Base-by-base conservation (phyloP, 2,113 vertebrate genomes). In the Oncorhynchus mykiss region DNA sequence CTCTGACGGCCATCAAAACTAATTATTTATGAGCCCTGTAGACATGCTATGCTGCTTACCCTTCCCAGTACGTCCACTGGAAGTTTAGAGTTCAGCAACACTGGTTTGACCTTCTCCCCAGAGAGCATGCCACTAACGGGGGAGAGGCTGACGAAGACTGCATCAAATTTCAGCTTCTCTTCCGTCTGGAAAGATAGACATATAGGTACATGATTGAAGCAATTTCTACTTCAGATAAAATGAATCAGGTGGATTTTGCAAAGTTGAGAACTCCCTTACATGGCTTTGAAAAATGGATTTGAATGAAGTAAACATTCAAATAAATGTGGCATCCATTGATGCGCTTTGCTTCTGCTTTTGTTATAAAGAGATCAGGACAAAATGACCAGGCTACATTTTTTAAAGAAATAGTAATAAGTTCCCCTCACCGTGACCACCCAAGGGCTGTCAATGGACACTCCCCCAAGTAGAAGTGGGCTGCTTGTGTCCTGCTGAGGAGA, bases 41-140 rank as follows among this genome's bases (percentile, higher is more conserved):
- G 73, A n/a, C 18, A 12, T 59, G 5, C 4, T 14, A 34, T 45
- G 39, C 9, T 45, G 39, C 91, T 91, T 94, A 99, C 98, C 92
- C 97, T 92, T 89, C 98, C 98, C 64, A 99, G 93, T 81, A 99
- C 94, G 84, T 99, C 98, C 90, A 99, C 97, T 76, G 97, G 95
- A 59, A 99, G 92, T 87, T 99, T 99, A 73, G 98, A 99, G 91
- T 99, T 99, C 6, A 99, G 96, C 80, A 99, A 93, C 49, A 99
- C 97, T 59, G 98, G 98, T 87, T 99, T 99, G 89, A 99, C 97
- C 85, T 98, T 98, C 68, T 98, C 98, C 25, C 98, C 98, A 49
- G 97, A 96, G 22, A 99, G 90, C 71, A 98, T 94, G 80, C 97
- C 97, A 85, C 94, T 95, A 48, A 94, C 91, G 60, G 98, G 98